Evolutionary conservation across 1,140 invertebrate species (phyloP), one percentile per base, ranked within the genome.

Genomic region (Diabrotica undecimpunctata): DNA sequence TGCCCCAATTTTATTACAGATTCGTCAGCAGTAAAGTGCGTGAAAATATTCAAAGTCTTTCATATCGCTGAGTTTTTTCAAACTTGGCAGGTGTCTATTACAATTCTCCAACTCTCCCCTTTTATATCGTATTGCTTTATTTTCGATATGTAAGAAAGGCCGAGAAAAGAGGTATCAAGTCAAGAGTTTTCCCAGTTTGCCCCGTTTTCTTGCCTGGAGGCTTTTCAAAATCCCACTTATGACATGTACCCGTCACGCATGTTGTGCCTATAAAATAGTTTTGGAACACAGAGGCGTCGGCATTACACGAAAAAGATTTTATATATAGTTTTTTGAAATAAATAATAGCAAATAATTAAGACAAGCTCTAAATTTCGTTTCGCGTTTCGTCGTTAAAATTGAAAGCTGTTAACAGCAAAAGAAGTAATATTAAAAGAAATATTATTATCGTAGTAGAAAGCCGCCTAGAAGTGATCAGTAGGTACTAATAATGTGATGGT

Each of bases 241-340:
- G 41, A 46, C 41, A n/a, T 46, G 41, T 46, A 46, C 8, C 41
- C 41, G 41, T 46, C 41, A 46, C 41, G 41, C 41, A 46, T 46
- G 41, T 46, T 46, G n/a, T 46, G 41, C 41, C 41, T 46, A 46
- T 46, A 46, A 46, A 46, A n/a, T 46, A 46, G 41, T 46, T 46
- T 46, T 8, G 41, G n/a, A 46, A 46, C 8, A 10, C 41, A 46
- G 41, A 6, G 41, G n/a, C 41, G 41, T 46, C n/a, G 25, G 25
- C 4, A 25, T 25, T 25, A 25, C 1, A 25, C 25, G 25, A 4
- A 25, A 25, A 25, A 25, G 4, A 25, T 2, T 25, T 25, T 2
- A 25, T n/a, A n/a, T n/a, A n/a, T n/a, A n/a, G n/a, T n/a, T 2
- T 25, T 25, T 25, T 25, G 25, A 25, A 25, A 25, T 25, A 25